These are phyloP conservation scores for Emydocephalus ijimae DNA, from an alignment of 2,113 vertebrate genomes.

Conservation along the genomic window DNA sequence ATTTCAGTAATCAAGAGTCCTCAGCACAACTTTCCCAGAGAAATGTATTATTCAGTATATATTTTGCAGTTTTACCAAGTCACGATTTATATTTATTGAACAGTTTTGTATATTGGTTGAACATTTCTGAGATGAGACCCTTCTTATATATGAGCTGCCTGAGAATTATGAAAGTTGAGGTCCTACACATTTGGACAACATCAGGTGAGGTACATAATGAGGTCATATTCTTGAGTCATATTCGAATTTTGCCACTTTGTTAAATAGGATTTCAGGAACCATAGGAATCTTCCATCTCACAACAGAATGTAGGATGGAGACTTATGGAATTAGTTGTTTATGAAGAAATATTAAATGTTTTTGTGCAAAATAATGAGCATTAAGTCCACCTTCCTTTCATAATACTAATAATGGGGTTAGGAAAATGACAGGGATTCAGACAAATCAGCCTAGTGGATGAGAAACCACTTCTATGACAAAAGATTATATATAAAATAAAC, in stretches of 20 bases:
- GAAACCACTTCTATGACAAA: not conserved
- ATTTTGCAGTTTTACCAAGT: slow-evolving; percentile 30
- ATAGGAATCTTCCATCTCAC: not conserved
- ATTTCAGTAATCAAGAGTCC: slow-evolving; percentile 18
- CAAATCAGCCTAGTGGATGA: not conserved
- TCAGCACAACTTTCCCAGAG: not conserved
- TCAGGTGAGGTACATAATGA: not conserved
- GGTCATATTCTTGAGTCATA: not conserved
- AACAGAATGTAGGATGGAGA: not conserved
- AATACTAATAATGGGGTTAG: not conserved
- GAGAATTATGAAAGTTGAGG: not conserved
- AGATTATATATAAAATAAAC: not conserved
- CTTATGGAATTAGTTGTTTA: not conserved
- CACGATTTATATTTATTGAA: slow-evolving; percentile 14
- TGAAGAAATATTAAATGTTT: not conserved
- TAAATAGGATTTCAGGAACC: not conserved
- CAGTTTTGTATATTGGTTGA: not conserved
- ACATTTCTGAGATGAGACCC: not conserved
- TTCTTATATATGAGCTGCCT: not conserved
- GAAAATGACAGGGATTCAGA: not conserved
- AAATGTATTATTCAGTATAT: not conserved
- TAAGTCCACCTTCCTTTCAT: not conserved
- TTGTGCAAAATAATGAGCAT: not conserved
- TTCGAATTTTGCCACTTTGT: not conserved
- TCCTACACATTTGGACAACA: not conserved